Evolutionary conservation across 2,888 invertebrate species (phyloP).

Genomic region (Mesorhabditis spiculigera): DNA sequence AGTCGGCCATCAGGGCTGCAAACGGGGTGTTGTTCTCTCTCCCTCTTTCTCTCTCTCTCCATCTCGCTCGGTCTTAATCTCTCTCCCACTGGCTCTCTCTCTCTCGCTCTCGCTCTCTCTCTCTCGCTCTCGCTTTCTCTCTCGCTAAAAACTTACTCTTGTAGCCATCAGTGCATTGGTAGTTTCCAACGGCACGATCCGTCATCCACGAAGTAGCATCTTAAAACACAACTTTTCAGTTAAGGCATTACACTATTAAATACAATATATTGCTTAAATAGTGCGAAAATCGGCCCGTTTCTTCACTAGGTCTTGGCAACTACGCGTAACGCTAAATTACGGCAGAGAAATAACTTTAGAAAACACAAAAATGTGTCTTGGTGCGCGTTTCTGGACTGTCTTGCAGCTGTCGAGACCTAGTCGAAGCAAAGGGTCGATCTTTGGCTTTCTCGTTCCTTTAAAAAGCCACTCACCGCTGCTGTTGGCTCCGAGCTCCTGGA

Average conservation of each 20-base stretch:
- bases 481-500: neutral
- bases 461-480: neutral
- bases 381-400: too few species aligned
- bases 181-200: neutral
- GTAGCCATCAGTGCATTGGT: neutral
- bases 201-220: neutral
- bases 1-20: neutral
- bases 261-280: too few species aligned
- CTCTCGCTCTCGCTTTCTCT: neutral
- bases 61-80: neutral
- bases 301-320: too few species aligned
- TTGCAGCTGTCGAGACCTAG: too few species aligned
- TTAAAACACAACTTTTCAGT: neutral
- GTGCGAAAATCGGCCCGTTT: too few species aligned
- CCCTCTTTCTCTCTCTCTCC: neutral
- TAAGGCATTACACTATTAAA: too few species aligned
- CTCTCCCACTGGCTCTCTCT: neutral
- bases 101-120: neutral
- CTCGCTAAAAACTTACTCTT: neutral
- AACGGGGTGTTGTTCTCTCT: neutral
- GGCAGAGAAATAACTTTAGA: too few species aligned
- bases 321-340: too few species aligned
- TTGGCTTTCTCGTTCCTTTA: too few species aligned
- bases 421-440: too few species aligned
- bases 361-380: too few species aligned